Conservation (phyloP, 2,888 invertebrate species). For the Mesopsocus fuscifrons region DNA sequence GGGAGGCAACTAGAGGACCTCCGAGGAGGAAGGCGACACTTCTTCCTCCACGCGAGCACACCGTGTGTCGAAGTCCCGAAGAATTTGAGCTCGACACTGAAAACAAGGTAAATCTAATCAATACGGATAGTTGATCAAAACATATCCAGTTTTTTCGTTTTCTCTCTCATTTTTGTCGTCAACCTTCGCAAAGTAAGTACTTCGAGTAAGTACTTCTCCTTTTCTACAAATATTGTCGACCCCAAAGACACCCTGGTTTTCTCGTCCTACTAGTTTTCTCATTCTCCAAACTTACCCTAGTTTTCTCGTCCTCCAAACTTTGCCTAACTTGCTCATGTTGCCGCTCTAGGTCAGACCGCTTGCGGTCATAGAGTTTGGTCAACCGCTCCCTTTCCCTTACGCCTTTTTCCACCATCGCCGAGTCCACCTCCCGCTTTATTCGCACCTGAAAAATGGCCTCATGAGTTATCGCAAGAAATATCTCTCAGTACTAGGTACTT, state of each 20-base stretch:
- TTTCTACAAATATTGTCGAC: too few relatives aligned
- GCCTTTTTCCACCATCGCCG: slow-evolving; percentile 68
- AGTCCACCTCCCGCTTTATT: slow-evolving; percentile 67
- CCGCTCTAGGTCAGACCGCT: slow-evolving; percentile 52
- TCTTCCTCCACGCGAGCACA: slow-evolving; percentile 16
- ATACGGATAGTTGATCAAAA: not conserved
- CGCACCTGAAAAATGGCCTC: slow-evolving; percentile 23
- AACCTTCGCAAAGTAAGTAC: too few relatives aligned
- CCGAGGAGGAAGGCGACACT: slow-evolving; percentile 9
- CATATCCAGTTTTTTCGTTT: not conserved
- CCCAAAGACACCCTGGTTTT: too few relatives aligned
- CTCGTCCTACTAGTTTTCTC: too few relatives aligned
- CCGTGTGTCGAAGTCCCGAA: slow-evolving; percentile 15
- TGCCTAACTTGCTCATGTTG: slow-evolving; percentile 59
- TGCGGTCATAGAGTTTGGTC: slow-evolving; percentile 54
- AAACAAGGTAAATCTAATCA: slow-evolving; percentile 6
- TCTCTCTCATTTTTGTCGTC: too few relatives aligned
- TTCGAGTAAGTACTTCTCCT: too few relatives aligned
- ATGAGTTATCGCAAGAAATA: too few relatives aligned
- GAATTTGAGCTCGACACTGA: slow-evolving; percentile 13
- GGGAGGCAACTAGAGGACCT: not conserved
- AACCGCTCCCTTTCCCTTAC: slow-evolving; percentile 74
- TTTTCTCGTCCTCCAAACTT: slow-evolving; percentile 43
- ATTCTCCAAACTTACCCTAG: slow-evolving; percentile 38
- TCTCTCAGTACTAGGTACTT: too few relatives aligned